A percentile compares a stretch with the other conserved stretches of the same genome.
Evolutionary conservation across 1,140 invertebrate species (phyloP).

Genomic region (Gonatopus flavifemur): DNA sequence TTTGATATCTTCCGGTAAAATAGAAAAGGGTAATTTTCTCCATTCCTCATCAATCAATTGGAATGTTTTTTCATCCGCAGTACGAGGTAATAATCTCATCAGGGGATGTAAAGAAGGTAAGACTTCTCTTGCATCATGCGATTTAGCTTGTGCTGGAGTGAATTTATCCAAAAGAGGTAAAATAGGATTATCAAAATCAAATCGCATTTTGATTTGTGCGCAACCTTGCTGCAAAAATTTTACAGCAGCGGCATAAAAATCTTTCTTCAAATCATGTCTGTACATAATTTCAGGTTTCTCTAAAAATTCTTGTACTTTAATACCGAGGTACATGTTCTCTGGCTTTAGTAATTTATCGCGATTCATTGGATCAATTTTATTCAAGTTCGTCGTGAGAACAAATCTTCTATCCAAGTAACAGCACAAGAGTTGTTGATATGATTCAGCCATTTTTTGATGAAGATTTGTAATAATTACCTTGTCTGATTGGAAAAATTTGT

Average conservation of each 20-base stretch:
- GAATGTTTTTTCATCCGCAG: constrained; percentile 4
- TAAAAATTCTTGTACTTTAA: constrained; percentile 12
- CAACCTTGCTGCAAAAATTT: constrained; percentile 12
- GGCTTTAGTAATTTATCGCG: constrained; percentile 8
- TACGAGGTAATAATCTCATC: constrained; percentile 17
- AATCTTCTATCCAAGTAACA: constrained; percentile 13
- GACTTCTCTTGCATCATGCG: constrained; percentile 8
- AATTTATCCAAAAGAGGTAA: constrained; percentile 6
- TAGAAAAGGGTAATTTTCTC: constrained; percentile 17
- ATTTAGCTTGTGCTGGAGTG: constrained; percentile 11
- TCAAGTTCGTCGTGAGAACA: constrained; percentile 10
- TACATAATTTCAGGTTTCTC: constrained; percentile 12
- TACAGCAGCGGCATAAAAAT: constrained; percentile 12
- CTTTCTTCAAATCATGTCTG: constrained; percentile 15
- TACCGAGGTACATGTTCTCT: constrained; percentile 17
- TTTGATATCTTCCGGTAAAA: constrained; percentile 14
- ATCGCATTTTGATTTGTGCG: constrained; percentile 14
- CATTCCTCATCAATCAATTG: constrained; percentile 20
- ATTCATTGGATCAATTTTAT: constrained; percentile 18
- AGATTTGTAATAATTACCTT: constrained; percentile 6
- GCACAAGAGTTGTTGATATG: constrained; percentile 14
- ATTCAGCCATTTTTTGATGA: constrained; percentile 10
- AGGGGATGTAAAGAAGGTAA: constrained; percentile 11
- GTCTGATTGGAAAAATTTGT: constrained; percentile 23
- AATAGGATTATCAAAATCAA: constrained; percentile 16